These are phyloP conservation scores for Alloplasta piceator DNA, from an alignment of 2,888 invertebrate genomes.

Conservation along the genomic window DNA sequence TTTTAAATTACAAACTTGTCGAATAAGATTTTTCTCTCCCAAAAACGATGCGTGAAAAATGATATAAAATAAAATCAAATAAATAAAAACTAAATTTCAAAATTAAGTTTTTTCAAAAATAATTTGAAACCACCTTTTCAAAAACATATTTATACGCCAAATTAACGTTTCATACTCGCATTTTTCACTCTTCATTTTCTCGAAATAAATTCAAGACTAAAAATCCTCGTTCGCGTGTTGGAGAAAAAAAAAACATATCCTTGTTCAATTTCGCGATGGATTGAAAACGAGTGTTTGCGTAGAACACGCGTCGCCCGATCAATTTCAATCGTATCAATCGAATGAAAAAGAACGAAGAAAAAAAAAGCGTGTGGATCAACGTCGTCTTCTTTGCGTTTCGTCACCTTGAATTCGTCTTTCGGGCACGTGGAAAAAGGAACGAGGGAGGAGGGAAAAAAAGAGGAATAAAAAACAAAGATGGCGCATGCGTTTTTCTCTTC, in stretches of 20 bases:
- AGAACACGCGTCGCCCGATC: not conserved
- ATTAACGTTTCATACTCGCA: too few relatives aligned
- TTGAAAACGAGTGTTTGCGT: slow-evolving; percentile 10
- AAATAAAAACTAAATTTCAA: too few relatives aligned
- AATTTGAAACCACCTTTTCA: too few relatives aligned
- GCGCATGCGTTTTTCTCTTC: slow-evolving; percentile 41
- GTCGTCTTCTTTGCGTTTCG: slow-evolving; percentile 1
- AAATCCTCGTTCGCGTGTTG: not conserved
- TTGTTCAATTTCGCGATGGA: not conserved
- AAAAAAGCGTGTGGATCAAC: not conserved
- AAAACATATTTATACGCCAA: too few relatives aligned
- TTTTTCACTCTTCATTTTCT: too few relatives aligned
- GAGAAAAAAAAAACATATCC: slow-evolving; percentile 1
- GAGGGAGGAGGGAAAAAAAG: not conserved
- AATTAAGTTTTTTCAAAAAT: too few relatives aligned
- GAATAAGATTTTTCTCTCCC: too few relatives aligned
- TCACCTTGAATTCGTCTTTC: not conserved
- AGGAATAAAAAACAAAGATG: slow-evolving; percentile 33
- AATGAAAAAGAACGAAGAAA: not conserved
- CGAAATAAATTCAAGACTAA: not conserved
- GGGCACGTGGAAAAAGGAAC: slow-evolving; percentile 12
- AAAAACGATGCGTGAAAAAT: too few relatives aligned
- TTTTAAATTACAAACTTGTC: too few relatives aligned
- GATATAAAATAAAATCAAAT: too few relatives aligned
- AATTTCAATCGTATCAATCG: not conserved